Conservation (phyloP, 2,113 vertebrate genomes). For the Rhinoptilus africanus region DNA sequence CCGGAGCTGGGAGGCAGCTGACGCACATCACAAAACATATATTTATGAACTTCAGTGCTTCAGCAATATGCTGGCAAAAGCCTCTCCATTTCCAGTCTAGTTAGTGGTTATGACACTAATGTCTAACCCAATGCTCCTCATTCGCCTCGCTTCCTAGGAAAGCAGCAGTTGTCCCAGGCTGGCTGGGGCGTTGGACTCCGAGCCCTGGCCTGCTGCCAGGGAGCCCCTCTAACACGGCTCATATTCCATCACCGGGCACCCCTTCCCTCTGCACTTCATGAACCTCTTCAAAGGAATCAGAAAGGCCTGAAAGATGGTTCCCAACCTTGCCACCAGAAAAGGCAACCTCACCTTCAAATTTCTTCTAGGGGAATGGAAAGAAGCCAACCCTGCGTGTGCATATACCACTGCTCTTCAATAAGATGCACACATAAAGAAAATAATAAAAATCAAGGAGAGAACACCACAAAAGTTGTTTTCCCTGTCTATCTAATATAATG, state of each 20-base stretch:
- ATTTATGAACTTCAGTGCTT: not conserved
- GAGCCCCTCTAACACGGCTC: accelerated
- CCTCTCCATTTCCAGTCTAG: not conserved
- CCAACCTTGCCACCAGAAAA: not conserved
- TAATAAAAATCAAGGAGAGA: not conserved
- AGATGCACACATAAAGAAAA: not conserved
- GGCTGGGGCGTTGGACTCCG: accelerated
- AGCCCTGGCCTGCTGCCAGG: accelerated
- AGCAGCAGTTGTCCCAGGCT: not conserved
- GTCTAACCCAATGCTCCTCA: not conserved
- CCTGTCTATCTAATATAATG: too few relatives aligned
- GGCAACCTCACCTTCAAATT: not conserved
- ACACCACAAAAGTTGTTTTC: not conserved
- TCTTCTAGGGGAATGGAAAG: not conserved
- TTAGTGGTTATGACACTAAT: not conserved
- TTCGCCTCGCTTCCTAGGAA: not conserved
- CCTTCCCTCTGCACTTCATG: not conserved
- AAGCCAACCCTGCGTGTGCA: not conserved
- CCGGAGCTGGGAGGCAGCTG: not conserved
- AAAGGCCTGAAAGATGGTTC: not conserved
- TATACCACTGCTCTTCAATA: not conserved
- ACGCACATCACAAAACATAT: not conserved
- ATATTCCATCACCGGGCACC: accelerated
- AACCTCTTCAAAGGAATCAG: not conserved
- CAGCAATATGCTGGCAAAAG: not conserved